Evolutionary conservation across 2,113 vertebrate species (phyloP).

Genomic region (Girardinichthys multiradiatus): DNA sequence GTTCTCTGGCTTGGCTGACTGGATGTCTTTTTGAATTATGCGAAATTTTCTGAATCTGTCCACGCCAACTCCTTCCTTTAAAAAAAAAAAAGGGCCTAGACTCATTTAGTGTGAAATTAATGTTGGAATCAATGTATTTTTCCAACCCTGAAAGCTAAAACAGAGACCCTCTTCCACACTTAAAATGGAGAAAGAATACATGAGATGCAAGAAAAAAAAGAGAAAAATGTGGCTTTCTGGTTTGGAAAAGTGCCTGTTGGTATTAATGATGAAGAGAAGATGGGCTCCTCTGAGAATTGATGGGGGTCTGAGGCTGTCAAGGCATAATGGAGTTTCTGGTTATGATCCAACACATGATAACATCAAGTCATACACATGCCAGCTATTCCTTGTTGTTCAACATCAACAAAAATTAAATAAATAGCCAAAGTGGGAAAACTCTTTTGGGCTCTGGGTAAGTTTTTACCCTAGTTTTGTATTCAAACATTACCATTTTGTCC

Average conservation of each 20-base stretch:
- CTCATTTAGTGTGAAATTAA: slow-evolving; percentile 33
- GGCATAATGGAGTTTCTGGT: slow-evolving; percentile 40
- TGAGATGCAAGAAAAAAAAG: slow-evolving; percentile 16
- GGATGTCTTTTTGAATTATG: slow-evolving; percentile 25
- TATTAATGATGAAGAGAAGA: slow-evolving; percentile 58
- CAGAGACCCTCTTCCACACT: slow-evolving; percentile 9
- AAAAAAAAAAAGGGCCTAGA: neutral
- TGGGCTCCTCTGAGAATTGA: slow-evolving; percentile 51
- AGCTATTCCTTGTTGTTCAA: slow-evolving; percentile 34
- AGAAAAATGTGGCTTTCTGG: slow-evolving; percentile 31
- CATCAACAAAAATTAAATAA: slow-evolving; percentile 35
- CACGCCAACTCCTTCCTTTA: slow-evolving; percentile 10
- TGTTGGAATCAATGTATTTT: slow-evolving; percentile 49
- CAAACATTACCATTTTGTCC: too few species aligned
- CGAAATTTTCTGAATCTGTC: slow-evolving; percentile 22
- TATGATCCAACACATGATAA: slow-evolving; percentile 26
- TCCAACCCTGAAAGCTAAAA: slow-evolving; percentile 25
- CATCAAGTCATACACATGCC: slow-evolving; percentile 54
- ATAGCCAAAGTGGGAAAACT: slow-evolving; percentile 18
- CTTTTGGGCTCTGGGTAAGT: slow-evolving; percentile 23
- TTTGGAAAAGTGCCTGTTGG: slow-evolving; percentile 48
- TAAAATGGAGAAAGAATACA: slow-evolving; percentile 16
- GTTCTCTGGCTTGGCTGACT: slow-evolving; percentile 45
- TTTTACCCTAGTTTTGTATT: neutral
- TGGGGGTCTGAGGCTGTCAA: neutral